Percentiles rank a stretch among this genome's conserved stretches.
phyloP scores from a whole-genome alignment of 1,140 invertebrate genomes.

The Proales similis region DNA sequence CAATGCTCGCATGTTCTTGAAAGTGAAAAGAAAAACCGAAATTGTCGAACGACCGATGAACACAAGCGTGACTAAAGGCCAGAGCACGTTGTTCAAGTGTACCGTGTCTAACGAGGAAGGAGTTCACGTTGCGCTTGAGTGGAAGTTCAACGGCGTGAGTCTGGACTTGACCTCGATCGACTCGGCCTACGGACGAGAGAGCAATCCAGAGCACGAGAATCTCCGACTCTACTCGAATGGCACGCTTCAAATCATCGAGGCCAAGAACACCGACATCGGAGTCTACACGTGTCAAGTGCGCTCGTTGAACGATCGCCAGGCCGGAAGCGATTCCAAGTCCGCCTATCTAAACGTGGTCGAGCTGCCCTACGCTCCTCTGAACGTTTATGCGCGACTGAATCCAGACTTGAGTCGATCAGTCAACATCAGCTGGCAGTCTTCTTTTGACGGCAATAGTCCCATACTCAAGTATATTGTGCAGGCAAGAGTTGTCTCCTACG shows the following conservation, averaged over 20 bases:
- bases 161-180: slow-evolving; percentile 61
- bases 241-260: slow-evolving; percentile 53
- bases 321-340: slow-evolving; percentile 79
- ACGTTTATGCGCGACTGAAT: slow-evolving; percentile 49
- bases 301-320: slow-evolving; percentile 59
- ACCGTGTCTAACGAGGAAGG: slow-evolving; percentile 82
- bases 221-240: slow-evolving; percentile 47
- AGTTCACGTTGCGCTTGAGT: slow-evolving; percentile 79
- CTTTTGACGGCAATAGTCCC: slow-evolving; percentile 92
- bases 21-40: slow-evolving; percentile 70
- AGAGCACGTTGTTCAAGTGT: slow-evolving; percentile 81
- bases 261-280: slow-evolving; percentile 55
- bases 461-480: slow-evolving; percentile 87
- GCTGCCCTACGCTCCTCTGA: slow-evolving; percentile 31
- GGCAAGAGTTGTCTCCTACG: slow-evolving; percentile 52
- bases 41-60: slow-evolving; percentile 83
- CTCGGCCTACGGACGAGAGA: neutral
- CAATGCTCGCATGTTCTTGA: slow-evolving; percentile 38
- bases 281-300: slow-evolving; percentile 60
- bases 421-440: slow-evolving; percentile 84
- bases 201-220: slow-evolving; percentile 41
- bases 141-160: slow-evolving; percentile 63
- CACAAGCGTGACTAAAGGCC: slow-evolving; percentile 74
- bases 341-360: slow-evolving; percentile 54
- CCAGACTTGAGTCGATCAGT: slow-evolving; percentile 57